Percentiles rank a stretch among this genome's conserved stretches.
Evolutionary conservation across 2,113 vertebrate genomes (phyloP).

Genomic region (Rhabdomys dilectus): DNA sequence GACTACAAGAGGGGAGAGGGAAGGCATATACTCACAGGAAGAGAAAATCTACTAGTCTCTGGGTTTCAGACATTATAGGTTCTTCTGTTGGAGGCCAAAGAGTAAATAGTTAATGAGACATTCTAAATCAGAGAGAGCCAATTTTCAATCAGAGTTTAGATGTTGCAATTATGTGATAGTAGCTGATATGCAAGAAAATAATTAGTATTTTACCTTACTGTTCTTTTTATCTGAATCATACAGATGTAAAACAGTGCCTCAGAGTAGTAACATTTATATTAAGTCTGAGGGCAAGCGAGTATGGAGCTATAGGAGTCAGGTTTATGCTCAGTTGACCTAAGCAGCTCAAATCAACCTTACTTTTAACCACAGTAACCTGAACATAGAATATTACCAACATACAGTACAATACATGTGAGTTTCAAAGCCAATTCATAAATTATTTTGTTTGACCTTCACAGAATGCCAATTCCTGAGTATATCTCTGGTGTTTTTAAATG

Average conservation of each 20-base stretch:
- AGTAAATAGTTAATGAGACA: slow-evolving; percentile 49
- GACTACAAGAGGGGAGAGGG: background rate
- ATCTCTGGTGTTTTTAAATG: background rate
- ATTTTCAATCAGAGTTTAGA: slow-evolving; percentile 45
- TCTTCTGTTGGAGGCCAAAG: background rate
- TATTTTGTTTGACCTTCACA: slow-evolving; percentile 36
- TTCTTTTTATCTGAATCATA: slow-evolving; percentile 34
- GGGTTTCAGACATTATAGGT: background rate
- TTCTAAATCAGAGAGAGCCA: slow-evolving; percentile 43
- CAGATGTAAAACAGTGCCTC: slow-evolving; percentile 35
- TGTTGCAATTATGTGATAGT: slow-evolving; percentile 39
- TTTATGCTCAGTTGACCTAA: background rate
- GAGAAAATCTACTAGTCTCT: background rate
- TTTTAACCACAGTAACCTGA: background rate
- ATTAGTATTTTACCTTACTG: slow-evolving; percentile 54
- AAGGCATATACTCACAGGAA: background rate
- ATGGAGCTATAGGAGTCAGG: background rate
- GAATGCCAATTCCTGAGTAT: background rate
- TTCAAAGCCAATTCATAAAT: slow-evolving; percentile 15
- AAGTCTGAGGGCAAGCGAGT: background rate
- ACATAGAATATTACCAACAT: background rate
- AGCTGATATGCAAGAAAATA: slow-evolving; percentile 29
- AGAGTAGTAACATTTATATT: background rate
- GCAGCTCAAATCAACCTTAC: background rate
- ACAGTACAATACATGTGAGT: background rate